These are phyloP conservation scores for Tragelaphus imberbis DNA, from an alignment of 2,113 vertebrate species.

Conservation along the genomic window DNA sequence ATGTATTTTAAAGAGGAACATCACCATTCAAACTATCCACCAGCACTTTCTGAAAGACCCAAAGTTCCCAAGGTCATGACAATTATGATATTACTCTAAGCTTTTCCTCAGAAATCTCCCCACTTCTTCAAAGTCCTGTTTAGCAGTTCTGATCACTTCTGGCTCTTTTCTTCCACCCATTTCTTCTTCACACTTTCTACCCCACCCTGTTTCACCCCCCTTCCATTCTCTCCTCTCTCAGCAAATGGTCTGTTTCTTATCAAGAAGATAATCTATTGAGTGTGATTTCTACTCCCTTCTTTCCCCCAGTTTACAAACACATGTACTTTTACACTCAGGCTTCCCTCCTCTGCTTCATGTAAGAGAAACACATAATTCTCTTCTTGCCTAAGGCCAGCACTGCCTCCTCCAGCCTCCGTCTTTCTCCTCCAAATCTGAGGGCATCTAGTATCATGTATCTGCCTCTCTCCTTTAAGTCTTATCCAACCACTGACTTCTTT, in stretches of 20 bases:
- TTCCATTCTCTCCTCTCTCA: background rate
- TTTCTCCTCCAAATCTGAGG: background rate
- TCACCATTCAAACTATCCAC: background rate
- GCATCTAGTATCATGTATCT: background rate
- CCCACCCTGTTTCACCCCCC: background rate
- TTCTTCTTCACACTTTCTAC: background rate
- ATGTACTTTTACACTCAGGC: background rate
- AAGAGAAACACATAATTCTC: background rate
- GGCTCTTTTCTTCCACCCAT: background rate
- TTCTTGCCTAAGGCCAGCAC: background rate
- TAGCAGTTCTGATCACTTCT: background rate
- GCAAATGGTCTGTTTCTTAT: background rate
- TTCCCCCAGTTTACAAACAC: background rate
- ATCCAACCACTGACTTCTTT: background rate
- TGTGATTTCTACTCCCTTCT: background rate
- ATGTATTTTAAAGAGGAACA: background rate
- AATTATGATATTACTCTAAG: background rate
- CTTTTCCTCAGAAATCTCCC: background rate
- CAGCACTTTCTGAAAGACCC: background rate
- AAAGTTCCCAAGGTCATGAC: background rate
- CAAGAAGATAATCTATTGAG: background rate
- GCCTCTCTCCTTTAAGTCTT: background rate
- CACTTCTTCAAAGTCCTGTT: background rate
- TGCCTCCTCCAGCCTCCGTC: background rate
- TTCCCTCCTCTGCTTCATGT: background rate